Conservation (phyloP, 2,113 vertebrate species). For the Ceyx melanurus region DNA sequence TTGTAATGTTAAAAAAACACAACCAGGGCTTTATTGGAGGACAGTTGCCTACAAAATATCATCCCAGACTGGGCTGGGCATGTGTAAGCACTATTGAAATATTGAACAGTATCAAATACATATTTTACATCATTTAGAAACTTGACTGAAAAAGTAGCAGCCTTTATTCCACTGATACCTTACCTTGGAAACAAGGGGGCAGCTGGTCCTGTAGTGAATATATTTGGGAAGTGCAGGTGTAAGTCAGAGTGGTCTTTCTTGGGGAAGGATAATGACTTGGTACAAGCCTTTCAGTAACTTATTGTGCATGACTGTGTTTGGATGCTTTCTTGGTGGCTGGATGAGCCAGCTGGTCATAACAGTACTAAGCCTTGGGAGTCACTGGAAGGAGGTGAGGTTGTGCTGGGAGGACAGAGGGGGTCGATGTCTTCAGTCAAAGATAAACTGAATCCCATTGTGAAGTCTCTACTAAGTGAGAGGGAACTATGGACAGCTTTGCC, state of each 20-base stretch:
- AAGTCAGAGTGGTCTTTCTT: neutral
- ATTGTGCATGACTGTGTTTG: neutral
- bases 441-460: neutral
- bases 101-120: neutral
- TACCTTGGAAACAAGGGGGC: neutral
- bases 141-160: neutral
- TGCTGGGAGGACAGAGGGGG: neutral
- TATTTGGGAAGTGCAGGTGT: neutral
- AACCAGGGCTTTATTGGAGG: neutral
- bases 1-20: neutral
- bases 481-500: neutral
- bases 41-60: neutral
- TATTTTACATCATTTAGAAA: neutral
- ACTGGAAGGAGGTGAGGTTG: neutral
- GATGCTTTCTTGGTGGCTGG: neutral
- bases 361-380: neutral
- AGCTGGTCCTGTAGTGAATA: neutral
- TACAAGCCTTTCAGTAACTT: neutral
- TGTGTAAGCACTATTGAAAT: neutral
- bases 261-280: neutral
- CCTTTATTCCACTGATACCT: neutral
- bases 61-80: neutral
- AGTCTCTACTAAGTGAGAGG: neutral
- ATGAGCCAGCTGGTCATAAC: neutral
- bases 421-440: neutral